Base-by-base conservation (phyloP, 2,888 invertebrate species). In the Eupithecia subumbrata region DNA sequence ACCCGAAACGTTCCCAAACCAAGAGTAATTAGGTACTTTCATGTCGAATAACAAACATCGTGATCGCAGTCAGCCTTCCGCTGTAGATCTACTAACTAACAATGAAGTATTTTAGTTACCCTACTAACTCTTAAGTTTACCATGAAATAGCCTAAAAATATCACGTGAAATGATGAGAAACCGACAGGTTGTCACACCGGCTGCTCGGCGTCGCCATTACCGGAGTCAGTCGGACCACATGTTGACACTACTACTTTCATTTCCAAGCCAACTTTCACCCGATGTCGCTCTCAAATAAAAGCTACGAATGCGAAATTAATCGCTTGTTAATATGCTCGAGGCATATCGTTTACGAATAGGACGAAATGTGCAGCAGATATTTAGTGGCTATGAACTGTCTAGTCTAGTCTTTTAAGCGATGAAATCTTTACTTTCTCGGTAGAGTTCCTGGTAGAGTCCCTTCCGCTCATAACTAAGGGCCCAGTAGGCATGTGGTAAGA, bases 221-320 rank as follows among this genome's bases (percentile, higher is more conserved):
- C 69, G 69, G 79, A 82, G 74, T 80, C 80, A 80, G 80, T 79
- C 82, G 85, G 81, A 86, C 87, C 90, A 91, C 89, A 90, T 89
- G 90, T 91, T 88, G 88, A 90, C 91, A 91, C 88, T 90, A 92
- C 94, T 92, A 94, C 94, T 95, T 95, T 94, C 94, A 90, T 95
- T 94, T 94, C 89, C 88, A 89, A 87, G 88, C 85, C 90, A 89
- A 92, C 94, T 94, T 95, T 95, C 94, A 91, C 94, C 90, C 83
- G 88, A 88, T 87, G 87, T 86, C 87, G 88, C 88, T 90, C 91
- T 90, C 90, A 90, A 91, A 91, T 89, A 90, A 88, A 90, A 91
- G 89, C 87, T 89, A 90, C 90, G 88, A 88, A 89, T 88, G 89
- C 90, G 83, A 91, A 91, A 92, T 91, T 88, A 78, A 81, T 77